Conservation (phyloP, 2,113 vertebrate species). For the Chamaea fasciata region DNA sequence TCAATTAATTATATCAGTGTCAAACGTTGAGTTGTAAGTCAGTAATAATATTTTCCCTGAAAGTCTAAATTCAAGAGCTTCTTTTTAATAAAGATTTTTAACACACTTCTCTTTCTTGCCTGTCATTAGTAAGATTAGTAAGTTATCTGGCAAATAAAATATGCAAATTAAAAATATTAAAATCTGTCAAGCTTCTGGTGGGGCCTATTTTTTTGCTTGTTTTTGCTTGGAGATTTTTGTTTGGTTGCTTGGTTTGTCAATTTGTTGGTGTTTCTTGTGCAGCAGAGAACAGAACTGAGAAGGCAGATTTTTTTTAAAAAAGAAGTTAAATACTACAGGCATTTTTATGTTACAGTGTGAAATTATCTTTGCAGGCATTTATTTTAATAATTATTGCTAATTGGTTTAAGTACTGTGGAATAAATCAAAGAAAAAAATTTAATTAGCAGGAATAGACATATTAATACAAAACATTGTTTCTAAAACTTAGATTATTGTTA, state of each 20-base stretch:
- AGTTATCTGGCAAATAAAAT: not conserved
- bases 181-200: fast-evolving
- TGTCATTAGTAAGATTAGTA: not conserved
- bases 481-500: not conserved
- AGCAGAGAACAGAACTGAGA: not conserved
- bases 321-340: not conserved
- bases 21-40: not conserved
- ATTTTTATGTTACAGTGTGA: not conserved
- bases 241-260: not conserved
- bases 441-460: not conserved
- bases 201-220: fast-evolving
- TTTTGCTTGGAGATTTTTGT: not conserved
- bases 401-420: not conserved
- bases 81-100: not conserved
- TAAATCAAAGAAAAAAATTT: not conserved
- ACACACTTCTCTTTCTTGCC: not conserved
- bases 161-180: not conserved
- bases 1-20: not conserved
- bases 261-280: not conserved
- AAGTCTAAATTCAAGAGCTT: not conserved
- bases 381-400: not conserved
- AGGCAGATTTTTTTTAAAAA: not conserved
- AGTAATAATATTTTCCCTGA: not conserved
- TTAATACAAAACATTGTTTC: not conserved
- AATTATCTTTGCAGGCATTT: not conserved